Conservation (phyloP, 2,113 vertebrate species). For the Gnathonemus longibarbis region DNA sequence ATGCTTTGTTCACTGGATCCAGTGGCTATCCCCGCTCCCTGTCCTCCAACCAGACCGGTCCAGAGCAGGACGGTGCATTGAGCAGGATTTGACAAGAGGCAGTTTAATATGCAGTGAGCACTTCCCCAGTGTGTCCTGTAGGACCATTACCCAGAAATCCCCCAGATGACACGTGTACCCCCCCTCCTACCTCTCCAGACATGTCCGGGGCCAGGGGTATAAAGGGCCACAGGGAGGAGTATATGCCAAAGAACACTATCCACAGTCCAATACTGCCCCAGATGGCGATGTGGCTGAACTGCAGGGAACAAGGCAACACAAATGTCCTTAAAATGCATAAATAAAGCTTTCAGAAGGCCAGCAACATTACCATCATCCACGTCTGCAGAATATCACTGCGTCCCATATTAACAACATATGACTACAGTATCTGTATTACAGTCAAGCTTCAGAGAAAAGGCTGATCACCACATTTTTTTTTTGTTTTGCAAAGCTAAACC, state of each 20-base stretch:
- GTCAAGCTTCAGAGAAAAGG: neutral
- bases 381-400: neutral
- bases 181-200: conserved; percentile 71
- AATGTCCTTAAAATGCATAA: neutral
- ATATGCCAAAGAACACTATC: conserved; percentile 75
- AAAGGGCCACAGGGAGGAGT: conserved; percentile 73
- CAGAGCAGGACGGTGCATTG: neutral
- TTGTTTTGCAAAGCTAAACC: neutral
- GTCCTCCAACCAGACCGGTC: neutral
- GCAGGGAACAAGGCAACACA: conserved; percentile 25
- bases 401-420: neutral
- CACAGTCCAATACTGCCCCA: conserved; percentile 77
- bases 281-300: conserved; percentile 78
- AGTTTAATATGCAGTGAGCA: neutral
- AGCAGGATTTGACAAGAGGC: neutral
- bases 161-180: neutral
- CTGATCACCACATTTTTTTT: neutral
- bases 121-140: neutral
- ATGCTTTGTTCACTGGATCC: too few relatives aligned
- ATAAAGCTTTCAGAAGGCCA: neutral
- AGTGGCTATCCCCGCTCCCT: too few relatives aligned
- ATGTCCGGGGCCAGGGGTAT: conserved; percentile 75
- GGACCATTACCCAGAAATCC: neutral
- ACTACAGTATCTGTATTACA: neutral
- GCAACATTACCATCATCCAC: neutral